Percentiles rank a stretch among this genome's conserved stretches.
Conservation (phyloP, 2,888 invertebrate species). For the Apoda limacodes region DNA sequence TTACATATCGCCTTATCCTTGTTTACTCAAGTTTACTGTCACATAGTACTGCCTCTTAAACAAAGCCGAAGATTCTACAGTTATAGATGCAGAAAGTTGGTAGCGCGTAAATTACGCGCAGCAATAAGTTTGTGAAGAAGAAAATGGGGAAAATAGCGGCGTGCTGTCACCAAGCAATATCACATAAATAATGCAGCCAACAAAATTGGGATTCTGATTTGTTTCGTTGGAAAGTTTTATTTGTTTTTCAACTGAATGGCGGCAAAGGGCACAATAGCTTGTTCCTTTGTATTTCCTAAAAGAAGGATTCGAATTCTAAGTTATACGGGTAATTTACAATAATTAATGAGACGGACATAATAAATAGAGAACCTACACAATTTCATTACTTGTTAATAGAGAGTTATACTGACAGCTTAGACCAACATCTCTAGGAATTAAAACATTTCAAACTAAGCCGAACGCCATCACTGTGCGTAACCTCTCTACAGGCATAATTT, state of each 20-base stretch:
- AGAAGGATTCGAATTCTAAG: conserved; percentile 21
- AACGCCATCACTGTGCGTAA: too few species aligned
- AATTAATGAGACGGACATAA: conserved; percentile 39
- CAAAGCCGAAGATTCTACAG: too few species aligned
- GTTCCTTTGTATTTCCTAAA: conserved; percentile 29
- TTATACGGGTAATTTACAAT: conserved; percentile 21
- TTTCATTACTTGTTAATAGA: too few species aligned
- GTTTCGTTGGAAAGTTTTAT: conserved; percentile 65
- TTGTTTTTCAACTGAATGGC: conserved; percentile 44
- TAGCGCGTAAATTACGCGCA: conserved; percentile 62
- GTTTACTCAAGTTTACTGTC: too few species aligned
- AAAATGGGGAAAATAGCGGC: conserved; percentile 55
- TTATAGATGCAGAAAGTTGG: too few species aligned
- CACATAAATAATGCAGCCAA: conserved; percentile 66
- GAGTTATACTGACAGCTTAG: too few species aligned
- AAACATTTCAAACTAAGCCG: too few species aligned
- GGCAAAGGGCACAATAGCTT: conserved; percentile 37
- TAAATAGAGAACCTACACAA: too few species aligned
- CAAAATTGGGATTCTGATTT: conserved; percentile 68
- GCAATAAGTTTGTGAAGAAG: conserved; percentile 48
- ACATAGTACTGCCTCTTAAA: too few species aligned
- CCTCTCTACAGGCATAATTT: too few species aligned
- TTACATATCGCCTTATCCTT: too few species aligned
- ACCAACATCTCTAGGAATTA: too few species aligned
- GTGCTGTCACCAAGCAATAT: conserved; percentile 57